Base-by-base conservation (phyloP, 2,888 invertebrate genomes). In the Sympetrum striolatum region DNA sequence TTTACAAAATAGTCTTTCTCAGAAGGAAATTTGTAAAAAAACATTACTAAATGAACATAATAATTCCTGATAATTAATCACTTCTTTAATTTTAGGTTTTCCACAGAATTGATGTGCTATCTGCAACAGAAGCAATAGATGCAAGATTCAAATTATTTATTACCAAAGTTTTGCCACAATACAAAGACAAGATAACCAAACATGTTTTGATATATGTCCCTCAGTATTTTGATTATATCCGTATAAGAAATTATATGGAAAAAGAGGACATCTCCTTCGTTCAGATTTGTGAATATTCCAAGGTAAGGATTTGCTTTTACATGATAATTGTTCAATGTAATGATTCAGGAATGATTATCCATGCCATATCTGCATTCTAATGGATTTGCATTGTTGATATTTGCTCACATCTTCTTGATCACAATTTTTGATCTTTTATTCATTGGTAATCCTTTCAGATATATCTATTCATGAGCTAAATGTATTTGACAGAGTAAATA, bases 201-300 rank as follows among this genome's bases (percentile, higher is more conserved):
- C 98, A 98, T 93, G 98, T 98, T 0, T 94, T 99, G 92, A 96
- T 99, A 90, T 99, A 97, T 93, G 95, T 99, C 80, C 97, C 99
- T 0, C 98, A 97, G 91, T 99, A 99, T 94, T 99, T 98, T 93
- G 99, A 99, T 94, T 99, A 96, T 94, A 98, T 99, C 0, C 95
- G 97, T 73, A 93, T 99, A 64, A 94, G 99, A 91, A 99, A 99
- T 94, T 96, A 98, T 93, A 97, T 99, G 92, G 98, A 98, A 93
- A 96, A 96, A 91, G 98, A 99, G 93, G 97, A 97, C 92, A 94
- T 98, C 14, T 96, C 96, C 92, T 99, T 98, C 93, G 97, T 97
- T 0, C 98, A 98, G 93, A 97, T 99, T 92, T 98, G 98, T 93
- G 99, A 99, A 95, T 99, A 98, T 93, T 96, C 98, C 0, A 97